Conservation (phyloP, 2,888 invertebrate species). For the Argyra leucocephala region DNA sequence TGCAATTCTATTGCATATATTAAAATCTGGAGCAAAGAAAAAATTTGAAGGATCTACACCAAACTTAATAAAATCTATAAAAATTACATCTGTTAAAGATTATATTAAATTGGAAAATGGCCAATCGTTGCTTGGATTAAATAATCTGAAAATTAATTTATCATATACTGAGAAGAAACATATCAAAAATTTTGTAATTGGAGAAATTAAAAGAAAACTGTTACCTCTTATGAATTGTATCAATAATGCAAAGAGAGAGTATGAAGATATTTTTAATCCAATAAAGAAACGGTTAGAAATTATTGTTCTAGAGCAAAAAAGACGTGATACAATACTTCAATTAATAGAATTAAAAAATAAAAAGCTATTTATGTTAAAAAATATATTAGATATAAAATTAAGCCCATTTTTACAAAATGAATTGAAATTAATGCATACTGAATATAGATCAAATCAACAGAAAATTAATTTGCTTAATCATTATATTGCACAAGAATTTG, state of each 20-base stretch:
- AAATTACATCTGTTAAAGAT: conserved; percentile 27
- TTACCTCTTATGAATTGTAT: conserved; percentile 29
- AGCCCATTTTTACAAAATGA: conserved; percentile 33
- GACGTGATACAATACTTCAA: conserved; percentile 27
- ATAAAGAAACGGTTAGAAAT: conserved; percentile 23
- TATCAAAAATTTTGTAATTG: conserved; percentile 28
- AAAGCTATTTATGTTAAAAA: conserved; percentile 34
- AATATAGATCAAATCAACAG: conserved; percentile 31
- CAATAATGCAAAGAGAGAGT: conserved; percentile 28
- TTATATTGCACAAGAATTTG: conserved; percentile 30
- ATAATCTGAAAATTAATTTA: conserved; percentile 20
- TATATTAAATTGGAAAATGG: conserved; percentile 25
- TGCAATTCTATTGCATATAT: conserved; percentile 30
- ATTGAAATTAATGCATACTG: conserved; percentile 31
- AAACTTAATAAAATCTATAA: conserved; percentile 26
- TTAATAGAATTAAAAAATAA: conserved; percentile 28
- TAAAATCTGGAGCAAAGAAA: conserved; percentile 24
- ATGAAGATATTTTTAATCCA: conserved; percentile 29
- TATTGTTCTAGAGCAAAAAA: conserved; percentile 30
- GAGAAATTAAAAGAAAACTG: conserved; percentile 25
- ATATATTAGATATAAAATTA: conserved; percentile 34
- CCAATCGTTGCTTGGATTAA: conserved; percentile 26
- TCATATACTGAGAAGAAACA: conserved; percentile 36
- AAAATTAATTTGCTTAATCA: conserved; percentile 33
- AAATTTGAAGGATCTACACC: conserved; percentile 20